Conservation (phyloP, 2,797 vertebrate genomes). For the Pseudopleuronectes americanus region DNA sequence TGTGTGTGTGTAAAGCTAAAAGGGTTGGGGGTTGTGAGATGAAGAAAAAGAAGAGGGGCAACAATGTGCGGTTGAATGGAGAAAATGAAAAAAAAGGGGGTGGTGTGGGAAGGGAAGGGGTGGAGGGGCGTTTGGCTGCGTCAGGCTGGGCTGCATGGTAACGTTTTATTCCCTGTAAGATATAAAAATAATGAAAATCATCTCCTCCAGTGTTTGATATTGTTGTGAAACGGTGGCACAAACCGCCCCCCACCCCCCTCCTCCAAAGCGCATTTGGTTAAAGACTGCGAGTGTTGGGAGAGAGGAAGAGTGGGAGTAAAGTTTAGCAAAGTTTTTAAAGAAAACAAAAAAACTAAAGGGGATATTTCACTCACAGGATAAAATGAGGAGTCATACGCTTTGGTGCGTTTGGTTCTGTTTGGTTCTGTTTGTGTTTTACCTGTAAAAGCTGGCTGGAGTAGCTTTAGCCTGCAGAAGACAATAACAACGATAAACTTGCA, state of each 20-base stretch:
- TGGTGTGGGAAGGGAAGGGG: conserved; percentile 8
- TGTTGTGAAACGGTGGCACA: conserved; percentile 37
- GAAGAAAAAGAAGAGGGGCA: conserved; percentile 40
- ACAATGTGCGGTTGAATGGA: conserved; percentile 49
- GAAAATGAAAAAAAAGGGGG: conserved; percentile 27
- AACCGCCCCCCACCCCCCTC: not conserved
- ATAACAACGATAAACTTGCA: not conserved
- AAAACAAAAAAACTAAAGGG: not conserved
- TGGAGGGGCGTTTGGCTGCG: conserved; percentile 15
- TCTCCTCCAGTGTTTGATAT: conserved; percentile 49
- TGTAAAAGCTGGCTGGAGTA: not conserved
- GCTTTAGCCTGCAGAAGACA: conserved; percentile 1
- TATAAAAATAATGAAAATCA: conserved; percentile 46
- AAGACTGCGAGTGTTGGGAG: conserved; percentile 20
- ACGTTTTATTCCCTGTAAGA: conserved; percentile 53
- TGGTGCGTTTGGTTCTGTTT: not conserved
- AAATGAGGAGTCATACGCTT: not conserved
- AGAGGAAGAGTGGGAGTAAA: conserved; percentile 41
- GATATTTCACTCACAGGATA: conserved; percentile 11
- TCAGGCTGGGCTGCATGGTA: conserved; percentile 40
- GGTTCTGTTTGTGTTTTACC: no score
- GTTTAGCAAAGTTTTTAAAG: conserved; percentile 31
- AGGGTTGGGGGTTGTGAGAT: conserved; percentile 38
- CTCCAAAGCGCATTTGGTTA: conserved; percentile 9
- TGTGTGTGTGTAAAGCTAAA: conserved; percentile 35